phyloP scores from a whole-genome alignment of 2,888 invertebrate genomes.

The Nymphalis c-album region DNA sequence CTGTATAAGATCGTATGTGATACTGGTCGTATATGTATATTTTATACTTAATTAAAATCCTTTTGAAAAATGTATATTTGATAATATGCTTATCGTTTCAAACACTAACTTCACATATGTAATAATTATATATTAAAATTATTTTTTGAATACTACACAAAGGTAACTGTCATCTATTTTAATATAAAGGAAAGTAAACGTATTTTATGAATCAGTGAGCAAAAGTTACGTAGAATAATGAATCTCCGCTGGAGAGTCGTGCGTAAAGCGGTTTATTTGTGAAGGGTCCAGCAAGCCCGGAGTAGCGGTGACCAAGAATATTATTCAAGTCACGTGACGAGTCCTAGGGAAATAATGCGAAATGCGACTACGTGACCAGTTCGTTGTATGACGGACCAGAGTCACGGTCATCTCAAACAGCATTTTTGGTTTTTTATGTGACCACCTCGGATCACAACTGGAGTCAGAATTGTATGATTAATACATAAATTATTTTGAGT shows the following conservation, averaged over 20 bases:
- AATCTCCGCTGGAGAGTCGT: conserved; percentile 77
- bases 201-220: conserved; percentile 56
- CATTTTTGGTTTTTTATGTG: conserved; percentile 40
- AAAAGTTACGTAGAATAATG: conserved; percentile 75
- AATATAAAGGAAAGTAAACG: conserved; percentile 34
- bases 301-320: conserved; percentile 57
- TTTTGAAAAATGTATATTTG: too few relatives aligned
- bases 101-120: background rate
- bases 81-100: background rate
- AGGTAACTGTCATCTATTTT: conserved; percentile 10
- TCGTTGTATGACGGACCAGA: conserved; percentile 76
- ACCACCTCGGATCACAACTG: conserved; percentile 7
- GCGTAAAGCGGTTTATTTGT: conserved; percentile 81
- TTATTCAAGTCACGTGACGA: conserved; percentile 80
- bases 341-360: conserved; percentile 82
- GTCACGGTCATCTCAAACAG: conserved; percentile 57
- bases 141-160: background rate
- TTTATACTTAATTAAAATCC: too few relatives aligned
- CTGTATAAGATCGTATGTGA: too few relatives aligned
- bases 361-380: conserved; percentile 81
- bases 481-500: background rate
- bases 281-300: conserved; percentile 72
- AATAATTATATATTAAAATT: too few relatives aligned
- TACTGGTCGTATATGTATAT: too few relatives aligned
- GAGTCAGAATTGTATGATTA: background rate